Evolutionary conservation across 1,140 invertebrate species (phyloP), one percentile per base, ranked within the genome.

Genomic region (Antheraea pernyi): DNA sequence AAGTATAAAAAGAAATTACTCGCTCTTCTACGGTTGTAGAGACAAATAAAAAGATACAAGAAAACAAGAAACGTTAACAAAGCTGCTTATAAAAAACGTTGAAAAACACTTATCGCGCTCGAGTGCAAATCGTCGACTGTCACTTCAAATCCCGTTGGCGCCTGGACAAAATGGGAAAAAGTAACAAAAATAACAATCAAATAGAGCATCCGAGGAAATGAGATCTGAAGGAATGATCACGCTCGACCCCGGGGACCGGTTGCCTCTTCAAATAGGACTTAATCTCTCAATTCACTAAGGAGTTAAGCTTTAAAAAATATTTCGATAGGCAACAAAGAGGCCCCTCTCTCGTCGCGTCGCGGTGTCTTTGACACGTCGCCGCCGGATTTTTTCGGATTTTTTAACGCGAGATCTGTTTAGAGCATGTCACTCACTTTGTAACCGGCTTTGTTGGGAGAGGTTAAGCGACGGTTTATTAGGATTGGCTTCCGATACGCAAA

Each of bases 281-380:
- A 92, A 92, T 91, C 88, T 92, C 88, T 90, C 88, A 92, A 92
- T 92, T 91, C 89, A 85, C 88, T 90, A 92, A 92, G 89, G 89
- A 91, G 89, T 92, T 92, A 88, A 91, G 88, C 84, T 88, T 89
- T 85, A 89, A 90, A 89, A 91, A 92, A 92, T 89, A 91, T 92
- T 89, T 88, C 86, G 81, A 85, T 80, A 88, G 81, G 81, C 85
- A 89, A 90, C 89, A 91, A 91, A 89, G 83, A 77, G 22, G 79
- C 75, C 85, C 88, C 86, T 80, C 80, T 77, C 72, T 74, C 70
- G 70, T 67, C 70, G 70, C 71, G 67, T 79, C 82, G 85, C 86
- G 86, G 89, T 90, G 88, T 88, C 88, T 91, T 89, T 92, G 90
- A 91, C 90, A 92, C 88, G 86, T 91, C 82, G 81, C 82, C 78